Evolutionary conservation across 2,797 vertebrate genomes (phyloP).

Genomic region (Choloepus didactylus): DNA sequence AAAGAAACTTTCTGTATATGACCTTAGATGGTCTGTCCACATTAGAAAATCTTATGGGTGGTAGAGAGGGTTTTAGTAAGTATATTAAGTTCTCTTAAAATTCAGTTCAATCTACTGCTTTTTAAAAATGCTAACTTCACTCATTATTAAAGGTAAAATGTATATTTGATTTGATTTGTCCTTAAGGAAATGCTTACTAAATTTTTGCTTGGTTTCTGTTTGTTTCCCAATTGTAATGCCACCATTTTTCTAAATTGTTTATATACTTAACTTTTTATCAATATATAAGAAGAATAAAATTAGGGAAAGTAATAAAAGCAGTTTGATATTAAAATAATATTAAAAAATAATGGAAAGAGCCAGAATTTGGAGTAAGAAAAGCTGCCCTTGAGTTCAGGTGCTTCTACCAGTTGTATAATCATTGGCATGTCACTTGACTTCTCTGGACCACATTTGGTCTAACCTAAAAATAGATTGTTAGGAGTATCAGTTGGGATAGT

Average conservation of each 20-base stretch:
- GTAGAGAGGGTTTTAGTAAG: background rate
- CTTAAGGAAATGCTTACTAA: slow-evolving; percentile 3
- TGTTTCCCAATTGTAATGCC: background rate
- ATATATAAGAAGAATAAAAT: background rate
- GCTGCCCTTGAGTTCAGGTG: background rate
- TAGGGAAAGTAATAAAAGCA: background rate
- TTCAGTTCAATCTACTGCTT: background rate
- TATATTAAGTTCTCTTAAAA: background rate
- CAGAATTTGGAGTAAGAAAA: background rate
- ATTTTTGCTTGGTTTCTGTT: slow-evolving; percentile 9
- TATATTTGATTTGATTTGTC: slow-evolving; percentile 19
- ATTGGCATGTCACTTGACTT: background rate
- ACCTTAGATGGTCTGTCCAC: background rate
- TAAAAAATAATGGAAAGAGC: background rate
- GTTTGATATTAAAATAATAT: background rate
- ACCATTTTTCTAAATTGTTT: slow-evolving; percentile 14
- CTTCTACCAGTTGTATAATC: background rate
- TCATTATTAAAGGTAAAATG: slow-evolving; percentile 5
- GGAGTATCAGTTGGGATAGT: background rate
- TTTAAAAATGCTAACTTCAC: background rate
- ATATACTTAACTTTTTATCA: slow-evolving; percentile 11
- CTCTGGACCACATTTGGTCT: background rate
- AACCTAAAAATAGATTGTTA: background rate
- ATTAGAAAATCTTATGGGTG: background rate
- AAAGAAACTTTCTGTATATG: background rate